Conservation (phyloP, 2,888 invertebrate genomes). For the Dysmachus trigonus region DNA sequence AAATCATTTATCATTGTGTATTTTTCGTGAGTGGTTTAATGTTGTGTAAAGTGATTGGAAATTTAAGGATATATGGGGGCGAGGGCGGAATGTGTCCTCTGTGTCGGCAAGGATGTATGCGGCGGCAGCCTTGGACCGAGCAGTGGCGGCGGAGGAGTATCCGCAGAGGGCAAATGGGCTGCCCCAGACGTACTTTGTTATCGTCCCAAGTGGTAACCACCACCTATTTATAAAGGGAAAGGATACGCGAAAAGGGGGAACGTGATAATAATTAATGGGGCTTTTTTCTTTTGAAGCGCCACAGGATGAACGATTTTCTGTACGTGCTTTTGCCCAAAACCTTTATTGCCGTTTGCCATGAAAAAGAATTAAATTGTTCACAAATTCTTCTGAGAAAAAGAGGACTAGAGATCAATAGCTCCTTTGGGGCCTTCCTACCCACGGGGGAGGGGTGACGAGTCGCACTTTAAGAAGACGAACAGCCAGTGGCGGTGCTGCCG, state of each 20-base stretch:
- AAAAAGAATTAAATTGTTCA: slow-evolving; percentile 9
- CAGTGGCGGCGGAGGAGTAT: background rate
- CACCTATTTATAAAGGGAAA: slow-evolving; percentile 34
- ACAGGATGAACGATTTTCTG: slow-evolving; percentile 36
- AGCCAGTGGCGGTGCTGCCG: too few species aligned
- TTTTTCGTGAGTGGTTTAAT: slow-evolving; percentile 48
- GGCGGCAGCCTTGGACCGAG: background rate
- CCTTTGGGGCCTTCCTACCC: background rate
- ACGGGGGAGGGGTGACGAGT: background rate
- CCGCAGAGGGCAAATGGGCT: slow-evolving; percentile 42
- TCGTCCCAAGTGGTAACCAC: slow-evolving; percentile 39
- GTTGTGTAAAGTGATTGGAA: slow-evolving; percentile 48
- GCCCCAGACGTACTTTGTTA: slow-evolving; percentile 47
- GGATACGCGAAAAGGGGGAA: slow-evolving; percentile 6
- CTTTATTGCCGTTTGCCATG: slow-evolving; percentile 34
- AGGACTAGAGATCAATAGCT: slow-evolving; percentile 14
- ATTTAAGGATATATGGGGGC: slow-evolving; percentile 43
- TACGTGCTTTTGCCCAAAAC: slow-evolving; percentile 24
- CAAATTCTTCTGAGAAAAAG: background rate
- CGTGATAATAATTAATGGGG: slow-evolving; percentile 43
- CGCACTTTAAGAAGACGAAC: background rate
- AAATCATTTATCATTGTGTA: slow-evolving; percentile 46
- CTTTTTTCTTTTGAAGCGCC: background rate
- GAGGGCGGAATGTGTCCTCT: background rate
- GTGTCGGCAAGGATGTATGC: background rate